Conservation (phyloP, 2,888 invertebrate species). For the Loripinus fragilis region DNA sequence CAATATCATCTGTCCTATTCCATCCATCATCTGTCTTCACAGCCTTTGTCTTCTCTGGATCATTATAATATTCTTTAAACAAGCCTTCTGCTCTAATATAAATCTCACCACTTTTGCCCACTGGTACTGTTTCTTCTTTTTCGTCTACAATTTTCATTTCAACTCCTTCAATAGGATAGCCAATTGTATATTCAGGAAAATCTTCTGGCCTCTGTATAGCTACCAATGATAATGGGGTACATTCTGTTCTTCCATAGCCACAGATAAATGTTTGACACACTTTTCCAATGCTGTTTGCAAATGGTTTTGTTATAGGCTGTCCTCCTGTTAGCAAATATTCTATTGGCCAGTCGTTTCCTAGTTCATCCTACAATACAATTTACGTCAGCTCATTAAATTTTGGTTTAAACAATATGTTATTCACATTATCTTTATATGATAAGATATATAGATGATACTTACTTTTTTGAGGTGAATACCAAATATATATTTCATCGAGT, state of each 20-base stretch:
- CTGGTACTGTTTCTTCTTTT: not conserved
- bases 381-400: no score
- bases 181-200: not conserved
- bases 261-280: not conserved
- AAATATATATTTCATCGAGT: no score
- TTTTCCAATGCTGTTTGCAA: not conserved
- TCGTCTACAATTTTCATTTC: constrained; percentile 4
- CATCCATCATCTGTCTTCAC: not conserved
- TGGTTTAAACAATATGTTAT: no score
- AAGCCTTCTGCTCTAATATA: not conserved
- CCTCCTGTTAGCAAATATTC: not conserved
- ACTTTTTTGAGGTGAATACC: no score
- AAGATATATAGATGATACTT: no score
- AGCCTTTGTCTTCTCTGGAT: not conserved
- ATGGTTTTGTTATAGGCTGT: not conserved
- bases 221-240: not conserved
- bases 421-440: no score
- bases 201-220: not conserved
- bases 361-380: not conserved
- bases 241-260: not conserved
- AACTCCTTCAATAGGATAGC: not conserved
- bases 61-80: constrained; percentile 8
- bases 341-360: not conserved
- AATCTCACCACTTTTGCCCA: not conserved
- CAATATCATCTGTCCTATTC: constrained; percentile 1